phyloP scores from a whole-genome alignment of 2,797 vertebrate genomes.

The Fringilla coelebs region DNA sequence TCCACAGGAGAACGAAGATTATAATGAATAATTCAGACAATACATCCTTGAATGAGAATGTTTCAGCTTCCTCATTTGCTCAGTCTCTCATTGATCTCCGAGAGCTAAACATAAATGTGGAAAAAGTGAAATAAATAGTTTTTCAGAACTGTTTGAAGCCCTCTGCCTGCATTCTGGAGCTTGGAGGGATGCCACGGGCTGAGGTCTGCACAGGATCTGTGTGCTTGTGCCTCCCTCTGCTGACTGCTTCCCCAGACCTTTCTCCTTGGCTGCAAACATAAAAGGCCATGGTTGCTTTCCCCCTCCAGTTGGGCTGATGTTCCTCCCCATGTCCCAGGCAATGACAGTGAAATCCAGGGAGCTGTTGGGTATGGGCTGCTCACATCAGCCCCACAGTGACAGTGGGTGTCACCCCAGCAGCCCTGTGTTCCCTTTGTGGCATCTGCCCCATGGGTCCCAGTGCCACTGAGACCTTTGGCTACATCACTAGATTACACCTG shows the following conservation, averaged over 20 bases:
- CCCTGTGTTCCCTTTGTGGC: background rate
- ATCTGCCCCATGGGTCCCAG: background rate
- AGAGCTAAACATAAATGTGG: background rate
- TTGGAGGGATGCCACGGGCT: accelerated
- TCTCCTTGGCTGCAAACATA: background rate
- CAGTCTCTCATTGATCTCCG: background rate
- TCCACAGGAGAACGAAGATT: background rate
- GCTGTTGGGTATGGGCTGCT: accelerated
- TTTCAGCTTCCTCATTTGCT: background rate
- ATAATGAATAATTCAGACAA: background rate
- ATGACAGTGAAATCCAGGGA: accelerated
- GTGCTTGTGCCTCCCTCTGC: constrained; percentile 37
- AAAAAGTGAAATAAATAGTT: background rate
- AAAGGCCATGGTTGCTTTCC: accelerated
- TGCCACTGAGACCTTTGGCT: background rate
- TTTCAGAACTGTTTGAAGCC: background rate
- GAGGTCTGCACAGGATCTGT: background rate
- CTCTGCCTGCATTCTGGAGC: background rate
- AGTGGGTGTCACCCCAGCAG: background rate
- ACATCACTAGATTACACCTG: background rate
- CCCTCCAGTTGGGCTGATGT: background rate
- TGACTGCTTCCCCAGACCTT: background rate
- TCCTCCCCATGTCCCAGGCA: background rate
- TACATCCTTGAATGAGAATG: background rate
- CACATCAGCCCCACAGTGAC: accelerated